Conservation (phyloP, 2,113 vertebrate species). For the Martes martes region DNA sequence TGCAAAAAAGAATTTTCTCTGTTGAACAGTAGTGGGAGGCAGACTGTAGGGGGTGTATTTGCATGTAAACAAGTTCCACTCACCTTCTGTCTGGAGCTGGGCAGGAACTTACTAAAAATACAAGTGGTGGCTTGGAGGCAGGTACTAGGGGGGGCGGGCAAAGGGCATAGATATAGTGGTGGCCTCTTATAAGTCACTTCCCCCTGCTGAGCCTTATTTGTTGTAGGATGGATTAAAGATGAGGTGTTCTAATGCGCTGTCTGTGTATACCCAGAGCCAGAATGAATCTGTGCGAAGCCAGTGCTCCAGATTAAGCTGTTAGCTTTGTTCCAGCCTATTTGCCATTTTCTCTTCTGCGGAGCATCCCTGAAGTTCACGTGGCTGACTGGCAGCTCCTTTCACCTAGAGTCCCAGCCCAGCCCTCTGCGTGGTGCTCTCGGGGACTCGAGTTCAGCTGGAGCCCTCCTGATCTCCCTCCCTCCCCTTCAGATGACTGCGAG, state of each 20-base stretch:
- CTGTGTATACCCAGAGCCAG: not conserved
- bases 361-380: not conserved
- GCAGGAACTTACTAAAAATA: not conserved
- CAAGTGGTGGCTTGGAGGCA: not conserved
- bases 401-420: not conserved
- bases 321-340: not conserved
- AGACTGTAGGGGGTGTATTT: not conserved
- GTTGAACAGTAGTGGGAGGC: not conserved
- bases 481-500: not conserved
- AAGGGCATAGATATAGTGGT: not conserved
- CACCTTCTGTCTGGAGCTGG: not conserved
- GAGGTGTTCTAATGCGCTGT: not conserved
- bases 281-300: not conserved
- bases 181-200: not conserved
- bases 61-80: not conserved
- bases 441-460: too few species aligned
- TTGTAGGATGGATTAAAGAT: not conserved
- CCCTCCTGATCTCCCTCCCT: not conserved
- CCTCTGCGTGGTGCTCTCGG: too few species aligned
- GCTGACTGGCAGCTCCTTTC: not conserved
- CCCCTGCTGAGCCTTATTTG: not conserved
- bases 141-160: not conserved
- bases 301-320: not conserved
- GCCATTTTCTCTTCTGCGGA: not conserved
- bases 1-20: not conserved